Evolutionary conservation across 2,888 invertebrate genomes (phyloP).

Genomic region (Gortyna flavago): DNA sequence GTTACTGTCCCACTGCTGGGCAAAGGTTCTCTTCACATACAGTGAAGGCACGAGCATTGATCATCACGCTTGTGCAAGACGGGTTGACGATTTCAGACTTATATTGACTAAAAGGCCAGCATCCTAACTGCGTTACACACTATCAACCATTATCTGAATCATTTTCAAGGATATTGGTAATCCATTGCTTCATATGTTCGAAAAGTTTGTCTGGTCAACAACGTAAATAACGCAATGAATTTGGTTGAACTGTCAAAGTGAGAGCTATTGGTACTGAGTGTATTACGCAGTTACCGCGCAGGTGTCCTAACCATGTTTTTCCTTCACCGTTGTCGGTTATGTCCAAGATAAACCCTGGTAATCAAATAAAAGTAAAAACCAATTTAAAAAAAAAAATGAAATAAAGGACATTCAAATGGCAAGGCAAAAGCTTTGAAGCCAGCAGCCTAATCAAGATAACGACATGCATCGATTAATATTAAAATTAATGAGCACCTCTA

Average conservation of each 20-base stretch:
- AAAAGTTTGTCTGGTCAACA: not conserved
- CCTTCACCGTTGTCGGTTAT: not conserved
- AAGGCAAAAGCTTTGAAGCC: conserved; percentile 1
- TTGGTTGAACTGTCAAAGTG: not conserved
- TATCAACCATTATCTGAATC: too few species aligned
- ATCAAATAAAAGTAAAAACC: not conserved
- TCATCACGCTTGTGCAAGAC: not conserved
- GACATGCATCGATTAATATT: conserved; percentile 20
- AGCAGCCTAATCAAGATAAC: conserved; percentile 20
- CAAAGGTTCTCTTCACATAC: not conserved
- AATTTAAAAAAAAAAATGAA: not conserved
- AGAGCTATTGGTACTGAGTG: too few species aligned
- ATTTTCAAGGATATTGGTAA: too few species aligned
- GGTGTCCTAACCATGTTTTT: not conserved
- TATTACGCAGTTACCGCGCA: too few species aligned
- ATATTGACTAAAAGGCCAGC: not conserved
- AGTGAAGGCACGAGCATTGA: not conserved
- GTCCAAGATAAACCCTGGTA: not conserved
- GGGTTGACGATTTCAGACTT: not conserved
- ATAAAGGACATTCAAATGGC: conserved; percentile 22
- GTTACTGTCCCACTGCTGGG: not conserved
- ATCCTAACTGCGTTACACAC: too few species aligned
- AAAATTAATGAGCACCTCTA: conserved; percentile 44
- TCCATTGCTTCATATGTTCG: too few species aligned
- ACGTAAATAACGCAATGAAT: not conserved